Evolutionary conservation across 1,140 invertebrate genomes (phyloP).

Genomic region (Drosophila pseudoananassae): DNA sequence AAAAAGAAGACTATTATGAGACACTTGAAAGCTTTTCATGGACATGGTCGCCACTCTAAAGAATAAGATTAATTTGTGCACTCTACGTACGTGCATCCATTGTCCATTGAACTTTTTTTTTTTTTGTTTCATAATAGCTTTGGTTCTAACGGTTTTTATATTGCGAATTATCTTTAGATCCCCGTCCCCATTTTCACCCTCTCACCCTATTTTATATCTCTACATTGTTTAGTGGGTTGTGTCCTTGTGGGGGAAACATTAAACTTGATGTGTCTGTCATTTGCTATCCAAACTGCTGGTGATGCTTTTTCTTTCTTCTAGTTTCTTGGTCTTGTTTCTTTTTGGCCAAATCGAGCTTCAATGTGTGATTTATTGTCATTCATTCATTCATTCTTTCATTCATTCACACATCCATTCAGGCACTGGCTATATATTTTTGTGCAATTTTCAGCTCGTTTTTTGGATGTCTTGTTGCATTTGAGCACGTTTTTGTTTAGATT

Average conservation of each 20-base stretch:
- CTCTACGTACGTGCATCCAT: background rate
- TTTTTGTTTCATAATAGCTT: slow-evolving; percentile 9
- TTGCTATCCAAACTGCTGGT: slow-evolving; percentile 31
- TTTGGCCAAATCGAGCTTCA: slow-evolving; percentile 29
- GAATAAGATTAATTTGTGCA: slow-evolving; percentile 1
- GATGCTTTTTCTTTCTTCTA: slow-evolving; percentile 3
- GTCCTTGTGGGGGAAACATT: slow-evolving; percentile 50
- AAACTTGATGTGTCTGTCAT: slow-evolving; percentile 65
- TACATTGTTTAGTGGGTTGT: slow-evolving; percentile 23
- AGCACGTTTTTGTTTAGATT: slow-evolving; percentile 61
- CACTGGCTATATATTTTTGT: slow-evolving; percentile 16
- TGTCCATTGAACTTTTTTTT: slow-evolving; percentile 30
- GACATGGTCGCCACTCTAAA: background rate
- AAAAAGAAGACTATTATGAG: too few relatives aligned
- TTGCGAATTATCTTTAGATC: slow-evolving; percentile 14
- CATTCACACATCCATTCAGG: slow-evolving; percentile 44
- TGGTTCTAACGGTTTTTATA: slow-evolving; percentile 15
- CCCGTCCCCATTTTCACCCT: background rate
- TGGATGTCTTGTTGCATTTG: slow-evolving; percentile 52
- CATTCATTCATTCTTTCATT: slow-evolving; percentile 50
- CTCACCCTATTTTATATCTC: background rate
- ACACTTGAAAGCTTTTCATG: background rate
- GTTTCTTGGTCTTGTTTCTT: background rate
- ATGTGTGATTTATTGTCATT: slow-evolving; percentile 61
- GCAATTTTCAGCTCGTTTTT: slow-evolving; percentile 24